These are phyloP conservation scores for Trachymyrmex cornetzi DNA, from an alignment of 1,140 invertebrate genomes.

Conservation along the genomic window DNA sequence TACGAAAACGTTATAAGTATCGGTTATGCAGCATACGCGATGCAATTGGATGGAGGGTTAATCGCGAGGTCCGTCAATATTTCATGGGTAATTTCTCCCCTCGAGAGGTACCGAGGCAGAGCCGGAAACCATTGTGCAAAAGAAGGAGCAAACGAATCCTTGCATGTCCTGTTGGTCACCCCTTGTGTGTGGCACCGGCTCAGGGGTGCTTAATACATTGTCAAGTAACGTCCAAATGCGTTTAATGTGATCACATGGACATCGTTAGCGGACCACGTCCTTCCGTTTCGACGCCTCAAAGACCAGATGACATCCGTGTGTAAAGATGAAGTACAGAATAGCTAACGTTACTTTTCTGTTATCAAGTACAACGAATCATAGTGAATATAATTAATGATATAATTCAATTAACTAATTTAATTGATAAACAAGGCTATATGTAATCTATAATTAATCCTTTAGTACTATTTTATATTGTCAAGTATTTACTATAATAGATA, in stretches of 20 bases:
- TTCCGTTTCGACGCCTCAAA: conserved; percentile 69
- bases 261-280: conserved; percentile 61
- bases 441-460: background rate
- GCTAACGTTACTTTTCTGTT: background rate
- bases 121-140: conserved; percentile 77
- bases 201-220: conserved; percentile 78
- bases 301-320: background rate
- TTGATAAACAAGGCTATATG: background rate
- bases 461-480: no score
- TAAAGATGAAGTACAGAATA: background rate
- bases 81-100: conserved; percentile 82
- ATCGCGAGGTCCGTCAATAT: conserved; percentile 80
- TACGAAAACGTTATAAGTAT: conserved; percentile 69
- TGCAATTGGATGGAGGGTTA: conserved; percentile 78
- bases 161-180: conserved; percentile 73
- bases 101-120: conserved; percentile 66
- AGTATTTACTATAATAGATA: no score
- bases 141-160: conserved; percentile 77
- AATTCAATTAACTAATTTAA: background rate
- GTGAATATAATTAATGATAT: background rate
- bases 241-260: conserved; percentile 70
- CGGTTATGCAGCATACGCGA: conserved; percentile 65
- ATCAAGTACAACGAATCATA: background rate
- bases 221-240: conserved; percentile 78
- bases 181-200: conserved; percentile 63